A percentile compares a stretch with the other conserved stretches of the same genome.
Evolutionary conservation across 1,140 invertebrate genomes (phyloP).

Genomic region (Periplaneta americana): DNA sequence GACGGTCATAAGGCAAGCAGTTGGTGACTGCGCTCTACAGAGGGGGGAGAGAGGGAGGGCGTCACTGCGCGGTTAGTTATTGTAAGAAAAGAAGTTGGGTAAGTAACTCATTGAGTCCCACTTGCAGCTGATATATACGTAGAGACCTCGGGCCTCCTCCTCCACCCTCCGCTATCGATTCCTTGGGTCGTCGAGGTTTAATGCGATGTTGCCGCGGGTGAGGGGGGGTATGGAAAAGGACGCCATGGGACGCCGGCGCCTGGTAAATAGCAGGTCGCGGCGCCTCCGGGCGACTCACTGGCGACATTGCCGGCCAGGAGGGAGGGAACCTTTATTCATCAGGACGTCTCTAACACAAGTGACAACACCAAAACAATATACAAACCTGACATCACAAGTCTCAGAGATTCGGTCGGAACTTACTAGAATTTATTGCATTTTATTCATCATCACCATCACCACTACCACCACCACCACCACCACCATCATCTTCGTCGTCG

Average conservation of each 20-base stretch:
- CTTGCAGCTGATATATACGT: constrained; percentile 1
- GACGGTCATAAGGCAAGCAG: too few species aligned
- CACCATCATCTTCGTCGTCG: too few species aligned
- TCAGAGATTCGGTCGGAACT: too few species aligned
- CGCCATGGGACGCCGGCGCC: constrained; percentile 7
- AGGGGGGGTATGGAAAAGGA: background rate
- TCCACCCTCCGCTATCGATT: background rate
- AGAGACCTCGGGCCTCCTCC: background rate
- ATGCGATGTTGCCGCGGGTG: background rate
- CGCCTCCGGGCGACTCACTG: background rate
- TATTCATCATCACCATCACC: too few species aligned
- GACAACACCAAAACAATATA: too few species aligned
- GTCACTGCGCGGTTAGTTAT: background rate
- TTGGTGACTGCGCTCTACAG: too few species aligned
- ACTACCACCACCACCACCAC: too few species aligned
- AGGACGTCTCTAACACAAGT: too few species aligned
- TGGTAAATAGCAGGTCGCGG: constrained; percentile 2
- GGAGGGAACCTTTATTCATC: background rate
- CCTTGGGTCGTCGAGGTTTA: constrained; percentile 4
- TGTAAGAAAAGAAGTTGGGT: background rate
- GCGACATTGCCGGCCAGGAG: background rate
- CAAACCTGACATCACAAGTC: too few species aligned
- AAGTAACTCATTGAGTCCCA: background rate
- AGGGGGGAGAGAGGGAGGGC: background rate
- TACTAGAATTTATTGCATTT: too few species aligned